A percentile compares a stretch with the other conserved stretches of the same genome.
Conservation (phyloP, 2,888 invertebrate species). For the Caenorhabditis sp. region DNA sequence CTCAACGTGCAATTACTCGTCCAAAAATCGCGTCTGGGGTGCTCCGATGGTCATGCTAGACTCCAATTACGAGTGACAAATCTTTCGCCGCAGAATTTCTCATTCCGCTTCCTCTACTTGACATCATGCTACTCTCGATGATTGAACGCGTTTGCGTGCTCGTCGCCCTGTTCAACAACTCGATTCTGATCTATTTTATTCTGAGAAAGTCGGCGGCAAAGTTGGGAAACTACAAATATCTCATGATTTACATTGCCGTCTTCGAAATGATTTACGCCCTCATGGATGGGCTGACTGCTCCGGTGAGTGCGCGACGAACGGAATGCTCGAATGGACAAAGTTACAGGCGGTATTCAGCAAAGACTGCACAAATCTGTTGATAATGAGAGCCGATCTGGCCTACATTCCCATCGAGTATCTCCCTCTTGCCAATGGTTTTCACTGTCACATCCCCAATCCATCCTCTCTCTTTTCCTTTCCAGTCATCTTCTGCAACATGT, state of each 20-base stretch:
- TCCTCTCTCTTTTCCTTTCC: neutral
- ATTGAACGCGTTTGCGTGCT: neutral
- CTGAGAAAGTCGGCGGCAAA: constrained; percentile 12
- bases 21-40: too few relatives aligned
- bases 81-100: too few relatives aligned
- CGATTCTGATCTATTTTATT: constrained; percentile 9
- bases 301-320: constrained; percentile 4
- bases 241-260: constrained; percentile 24
- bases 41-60: too few relatives aligned
- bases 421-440: constrained; percentile 4
- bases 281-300: constrained; percentile 16
- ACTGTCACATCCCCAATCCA: too few relatives aligned
- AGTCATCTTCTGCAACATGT: constrained; percentile 31
- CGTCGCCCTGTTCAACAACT: neutral
- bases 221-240: constrained; percentile 24
- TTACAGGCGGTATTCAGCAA: constrained; percentile 19
- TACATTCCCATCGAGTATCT: neutral
- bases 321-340: neutral
- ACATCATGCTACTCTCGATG: neutral
- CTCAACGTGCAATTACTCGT: too few relatives aligned
- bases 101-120: too few relatives aligned
- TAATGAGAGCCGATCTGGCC: constrained; percentile 12
- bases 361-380: constrained; percentile 12
- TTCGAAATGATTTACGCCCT: constrained; percentile 23
- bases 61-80: too few relatives aligned